Evolutionary conservation across 2,113 vertebrate species (phyloP), one percentile per base, ranked within the genome.

Genomic region (Anthoscopus minutus): DNA sequence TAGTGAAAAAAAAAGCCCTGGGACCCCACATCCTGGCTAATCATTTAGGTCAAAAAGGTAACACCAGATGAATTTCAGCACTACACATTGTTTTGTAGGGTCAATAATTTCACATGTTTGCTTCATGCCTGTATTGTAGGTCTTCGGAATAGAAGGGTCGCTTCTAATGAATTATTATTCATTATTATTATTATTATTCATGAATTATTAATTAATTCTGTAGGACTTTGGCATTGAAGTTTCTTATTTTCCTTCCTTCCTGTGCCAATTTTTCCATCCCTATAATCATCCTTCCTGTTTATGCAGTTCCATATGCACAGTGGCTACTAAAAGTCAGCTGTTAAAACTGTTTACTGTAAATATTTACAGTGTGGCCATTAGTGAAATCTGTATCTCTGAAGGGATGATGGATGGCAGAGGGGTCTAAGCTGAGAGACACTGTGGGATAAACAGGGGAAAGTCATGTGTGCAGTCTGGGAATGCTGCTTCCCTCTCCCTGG

Each of bases 341-440:
- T 73, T 94, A 31, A 74, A 96, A 86, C 79, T 91, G 92, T 95
- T 93, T 96, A 69, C 54, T 95, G 92, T 86, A 95, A 98, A 97
- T 97, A 97, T 97, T 96, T 97, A 93, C 93, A 67, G 71, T 94
- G 74, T 45, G 83, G 57, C 81, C 57, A 95, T 92, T 92, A 96
- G 78, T 48, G 70, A 93, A 96, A 83, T 93, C 82, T 94, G 64
- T 89, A 67, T 72, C 76, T 88, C 93, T 73, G 79, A 64, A 87
- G 2, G 23, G 73, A 56, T 96, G 97, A 97, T 27, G 95, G 81
- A 96, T 95, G 89, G 89, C 53, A 86, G 84, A 25, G 71, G 45
- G 48, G 86, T 89, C 94, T 88, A 88, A 97, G 94, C 95, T 40
- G 0, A 86, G 88, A 95, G 83, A 96, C 89, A 78, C 45, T 31